A percentile compares a stretch with the other conserved stretches of the same genome.
Conservation (phyloP, 1,140 invertebrate genomes). For the Scaptomyza hsui region DNA sequence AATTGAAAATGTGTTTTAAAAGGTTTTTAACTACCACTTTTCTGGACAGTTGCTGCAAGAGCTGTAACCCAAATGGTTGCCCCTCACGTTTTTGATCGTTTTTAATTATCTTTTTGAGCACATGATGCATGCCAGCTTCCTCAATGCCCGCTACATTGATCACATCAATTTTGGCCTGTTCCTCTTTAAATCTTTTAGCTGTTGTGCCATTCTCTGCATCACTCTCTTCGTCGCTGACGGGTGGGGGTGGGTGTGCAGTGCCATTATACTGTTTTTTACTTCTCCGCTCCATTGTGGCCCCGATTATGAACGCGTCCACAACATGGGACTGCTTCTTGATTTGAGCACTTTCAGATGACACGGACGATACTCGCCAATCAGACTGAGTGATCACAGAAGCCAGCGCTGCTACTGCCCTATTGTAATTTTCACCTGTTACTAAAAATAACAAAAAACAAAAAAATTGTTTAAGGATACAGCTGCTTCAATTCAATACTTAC, state of each 20-base stretch:
- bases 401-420: slow-evolving; percentile 84
- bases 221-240: slow-evolving; percentile 37
- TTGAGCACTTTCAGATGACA: slow-evolving; percentile 53
- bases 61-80: slow-evolving; percentile 84
- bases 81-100: slow-evolving; percentile 86
- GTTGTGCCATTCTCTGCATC: slow-evolving; percentile 56
- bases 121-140: slow-evolving; percentile 91
- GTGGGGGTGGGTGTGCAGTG: not conserved
- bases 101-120: slow-evolving; percentile 91
- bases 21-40: slow-evolving; percentile 46
- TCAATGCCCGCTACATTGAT: slow-evolving; percentile 86
- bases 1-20: not conserved
- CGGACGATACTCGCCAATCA: slow-evolving; percentile 78
- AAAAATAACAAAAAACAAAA: no score
- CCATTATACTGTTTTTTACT: slow-evolving; percentile 36
- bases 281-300: slow-evolving; percentile 62
- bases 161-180: slow-evolving; percentile 7
- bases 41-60: slow-evolving; percentile 82
- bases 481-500: slow-evolving; percentile 58
- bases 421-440: slow-evolving; percentile 69
- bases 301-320: slow-evolving; percentile 66
- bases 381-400: slow-evolving; percentile 84
- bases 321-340: slow-evolving; percentile 58
- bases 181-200: slow-evolving; percentile 47
- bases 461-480: no score